Base-by-base conservation (phyloP, 2,113 vertebrate genomes). In the Gallinago jamesoni region DNA sequence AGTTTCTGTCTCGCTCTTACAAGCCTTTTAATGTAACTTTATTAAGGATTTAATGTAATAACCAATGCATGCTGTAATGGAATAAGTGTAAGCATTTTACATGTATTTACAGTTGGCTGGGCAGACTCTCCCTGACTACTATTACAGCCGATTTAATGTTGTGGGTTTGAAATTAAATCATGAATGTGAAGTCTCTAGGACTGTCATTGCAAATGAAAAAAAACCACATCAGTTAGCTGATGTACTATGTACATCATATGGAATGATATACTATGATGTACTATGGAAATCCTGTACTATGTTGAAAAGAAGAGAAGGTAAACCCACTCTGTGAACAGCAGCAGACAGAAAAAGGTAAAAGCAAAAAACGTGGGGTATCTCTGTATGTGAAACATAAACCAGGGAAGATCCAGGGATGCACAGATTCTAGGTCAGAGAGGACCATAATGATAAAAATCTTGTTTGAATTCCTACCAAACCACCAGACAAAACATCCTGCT, bases 11-110 rank as follows among this genome's bases (percentile, higher is more conserved):
- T 94, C 81, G 41, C 66, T 89, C 62, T 85, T 53, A 57, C n/a
- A 83, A 85, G 59, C 41, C 50, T 94, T 94, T 93, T 50, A 94
- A 90, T 91, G 84, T 63, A 88, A 87, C n/a, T 82, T 76, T 90
- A 88, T 93, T 93, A 91, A 73, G 3, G 1, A 66, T 95, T 91
- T 79, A 86, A 93, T 86, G 62, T 80, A 91, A 87, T 76, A 94
- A 77, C 87, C 56, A 63, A 66, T 66, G 63, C 3, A 3, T 91
- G 48, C 57, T 89, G 81, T 91, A 95, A 96, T 80, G 92, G 94
- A 96, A 70, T 90, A 80, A 74, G 55, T 43, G 63, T 67, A 85
- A 90, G 59, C 18, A 33, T 93, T 97, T 93, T 68, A 82, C 57
- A 50, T 87, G 57, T 79, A 69, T 79, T 96, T 95, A 80, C 67